Conservation (phyloP, 2,888 invertebrate genomes). For the Cantharis nigra region DNA sequence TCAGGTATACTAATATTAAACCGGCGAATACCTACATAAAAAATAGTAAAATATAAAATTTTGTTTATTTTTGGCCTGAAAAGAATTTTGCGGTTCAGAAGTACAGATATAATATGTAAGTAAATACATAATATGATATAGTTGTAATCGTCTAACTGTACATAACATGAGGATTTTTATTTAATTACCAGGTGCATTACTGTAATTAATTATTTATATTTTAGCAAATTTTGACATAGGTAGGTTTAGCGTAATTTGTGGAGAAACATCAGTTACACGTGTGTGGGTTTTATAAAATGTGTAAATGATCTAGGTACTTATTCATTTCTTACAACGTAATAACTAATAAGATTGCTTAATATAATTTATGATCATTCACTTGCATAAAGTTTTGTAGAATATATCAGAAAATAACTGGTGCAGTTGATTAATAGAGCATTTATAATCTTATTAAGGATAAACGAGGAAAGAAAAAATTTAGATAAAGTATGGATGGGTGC, state of each 20-base stretch:
- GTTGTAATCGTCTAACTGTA: neutral
- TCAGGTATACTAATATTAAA: too few relatives aligned
- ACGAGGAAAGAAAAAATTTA: neutral
- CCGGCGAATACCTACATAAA: too few relatives aligned
- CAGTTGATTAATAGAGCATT: neutral
- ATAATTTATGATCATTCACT: neutral
- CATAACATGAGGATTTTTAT: neutral
- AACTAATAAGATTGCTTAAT: neutral
- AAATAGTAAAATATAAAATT: too few relatives aligned
- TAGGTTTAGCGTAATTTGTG: neutral
- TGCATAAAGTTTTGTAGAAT: neutral
- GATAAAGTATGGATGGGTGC: neutral
- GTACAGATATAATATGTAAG: too few relatives aligned
- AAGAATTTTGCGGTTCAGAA: too few relatives aligned
- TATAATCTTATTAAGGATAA: neutral
- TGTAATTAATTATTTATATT: neutral
- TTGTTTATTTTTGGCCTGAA: too few relatives aligned
- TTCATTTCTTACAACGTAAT: neutral
- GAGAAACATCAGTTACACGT: neutral
- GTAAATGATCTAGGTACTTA: neutral
- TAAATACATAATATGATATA: neutral
- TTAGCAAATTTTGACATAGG: neutral
- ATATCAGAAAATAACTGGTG: neutral
- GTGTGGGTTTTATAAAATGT: neutral
- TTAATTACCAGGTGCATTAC: neutral